Evolutionary conservation across 2,113 vertebrate species (phyloP), one percentile per base, ranked within the genome.

Genomic region (Cheirogaleus medius): DNA sequence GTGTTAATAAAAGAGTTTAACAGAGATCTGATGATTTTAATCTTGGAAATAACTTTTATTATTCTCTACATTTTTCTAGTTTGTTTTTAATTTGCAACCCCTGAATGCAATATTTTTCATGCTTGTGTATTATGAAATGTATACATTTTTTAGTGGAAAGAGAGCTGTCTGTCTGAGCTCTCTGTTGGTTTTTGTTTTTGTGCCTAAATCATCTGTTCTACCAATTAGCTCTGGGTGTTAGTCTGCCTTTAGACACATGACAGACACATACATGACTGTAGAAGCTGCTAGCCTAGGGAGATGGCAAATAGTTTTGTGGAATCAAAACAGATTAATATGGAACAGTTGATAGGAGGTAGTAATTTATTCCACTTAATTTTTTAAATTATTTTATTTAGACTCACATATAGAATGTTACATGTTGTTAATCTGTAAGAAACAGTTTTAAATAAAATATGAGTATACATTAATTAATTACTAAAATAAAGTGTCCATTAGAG

Each of bases 171-270:
- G 93, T 56, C 25, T 54, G 94, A 94, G 34, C 56, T 87, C 34
- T 66, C 58, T 71, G 25, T 1, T 71, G 90, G 92, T 92, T 91
- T 87, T 86, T 60, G 60, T 25, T 78, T 89, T 88, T 86, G n/a
- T 83, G 7, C 29, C 66, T 85, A 87, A 94, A 77, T 32, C 47
- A 10, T 39, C 60, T 71, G 14, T 58, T 84, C 73, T 68, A 8
- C 0, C 1, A 68, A 73, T 90, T 92, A 52, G 27, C 39, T 96
- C n/a, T 37, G 32, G 18, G 56, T 44, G 68, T 47, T 78, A 47
- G 29, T 32, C 63, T 73, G 32, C 80, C 49, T 54, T 76, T 42
- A 73, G 37, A 82, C 90, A 47, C 47, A 25, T 44, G 56, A 58
- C 23, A 90, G 64, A 89, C 25, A 5, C 0, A 0, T 58, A 5